Evolutionary conservation across 2,113 vertebrate genomes (phyloP).

Genomic region (Sorex araneus): DNA sequence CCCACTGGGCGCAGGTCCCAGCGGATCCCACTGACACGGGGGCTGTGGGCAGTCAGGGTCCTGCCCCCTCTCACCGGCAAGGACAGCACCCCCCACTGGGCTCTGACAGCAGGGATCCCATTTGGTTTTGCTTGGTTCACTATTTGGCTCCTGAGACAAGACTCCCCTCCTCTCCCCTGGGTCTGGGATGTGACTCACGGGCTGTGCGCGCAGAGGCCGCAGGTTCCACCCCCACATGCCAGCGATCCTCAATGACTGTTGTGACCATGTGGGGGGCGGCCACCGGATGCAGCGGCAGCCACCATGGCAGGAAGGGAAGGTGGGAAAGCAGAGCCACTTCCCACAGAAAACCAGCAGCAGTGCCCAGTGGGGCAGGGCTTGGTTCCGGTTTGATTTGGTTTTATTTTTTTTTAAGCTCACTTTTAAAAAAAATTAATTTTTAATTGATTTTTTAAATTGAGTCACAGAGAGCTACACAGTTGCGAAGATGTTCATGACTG

Average conservation of each 20-base stretch:
- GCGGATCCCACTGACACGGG: slow-evolving; percentile 77
- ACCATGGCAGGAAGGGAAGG: too few species aligned
- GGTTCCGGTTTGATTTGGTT: background rate
- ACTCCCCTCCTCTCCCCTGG: background rate
- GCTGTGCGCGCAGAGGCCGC: too few species aligned
- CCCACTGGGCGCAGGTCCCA: slow-evolving; percentile 88
- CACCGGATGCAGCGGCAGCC: too few species aligned
- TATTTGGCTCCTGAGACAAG: background rate
- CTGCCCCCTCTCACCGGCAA: background rate
- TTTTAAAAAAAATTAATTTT: too few species aligned
- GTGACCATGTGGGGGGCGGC: too few species aligned
- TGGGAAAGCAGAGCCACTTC: background rate
- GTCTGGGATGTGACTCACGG: too few species aligned
- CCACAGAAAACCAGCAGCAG: background rate
- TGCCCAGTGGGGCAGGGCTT: background rate
- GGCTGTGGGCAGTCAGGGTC: slow-evolving; percentile 22
- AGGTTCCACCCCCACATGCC: too few species aligned
- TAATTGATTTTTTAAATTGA: too few species aligned
- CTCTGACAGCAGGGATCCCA: background rate
- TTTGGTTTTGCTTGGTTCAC: background rate
- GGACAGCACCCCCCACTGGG: background rate
- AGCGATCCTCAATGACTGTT: too few species aligned
- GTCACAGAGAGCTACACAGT: too few species aligned
- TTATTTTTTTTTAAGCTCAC: too few species aligned
- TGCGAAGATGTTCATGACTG: too few species aligned